Evolutionary conservation across 2,797 vertebrate genomes (phyloP).

Genomic region (Spondyliosoma cantharus): DNA sequence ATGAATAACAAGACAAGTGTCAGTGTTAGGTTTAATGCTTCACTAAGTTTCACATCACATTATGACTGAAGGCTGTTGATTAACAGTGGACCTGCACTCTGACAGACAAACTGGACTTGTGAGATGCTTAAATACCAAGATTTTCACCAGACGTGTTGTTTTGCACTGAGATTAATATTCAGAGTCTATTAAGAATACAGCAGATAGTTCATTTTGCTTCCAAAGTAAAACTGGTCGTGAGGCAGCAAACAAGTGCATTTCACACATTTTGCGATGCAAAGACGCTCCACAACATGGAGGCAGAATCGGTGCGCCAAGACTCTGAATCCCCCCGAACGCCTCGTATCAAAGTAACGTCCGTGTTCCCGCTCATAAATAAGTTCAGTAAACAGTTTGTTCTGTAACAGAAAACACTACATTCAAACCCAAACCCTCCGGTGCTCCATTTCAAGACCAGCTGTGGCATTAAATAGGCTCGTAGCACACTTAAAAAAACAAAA

Average conservation of each 20-base stretch:
- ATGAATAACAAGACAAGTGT: constrained; percentile 61
- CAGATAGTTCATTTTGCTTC: constrained; percentile 55
- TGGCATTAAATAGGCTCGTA: constrained; percentile 63
- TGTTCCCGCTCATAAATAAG: constrained; percentile 61
- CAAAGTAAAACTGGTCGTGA: constrained; percentile 40
- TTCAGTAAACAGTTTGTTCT: constrained; percentile 73
- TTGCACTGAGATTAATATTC: constrained; percentile 47
- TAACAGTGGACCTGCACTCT: constrained; percentile 47
- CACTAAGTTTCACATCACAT: constrained; percentile 68
- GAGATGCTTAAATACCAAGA: constrained; percentile 43
- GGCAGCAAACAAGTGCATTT: constrained; percentile 52
- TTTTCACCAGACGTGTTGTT: constrained; percentile 39
- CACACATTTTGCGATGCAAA: constrained; percentile 42
- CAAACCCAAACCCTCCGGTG: constrained; percentile 37
- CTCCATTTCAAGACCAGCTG: constrained; percentile 60
- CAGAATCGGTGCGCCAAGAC: constrained; percentile 38
- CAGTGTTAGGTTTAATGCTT: constrained; percentile 65
- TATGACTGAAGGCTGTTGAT: constrained; percentile 52
- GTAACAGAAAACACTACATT: constrained; percentile 69
- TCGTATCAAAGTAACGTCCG: constrained; percentile 41
- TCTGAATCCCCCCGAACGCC: constrained; percentile 3
- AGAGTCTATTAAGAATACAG: constrained; percentile 57
- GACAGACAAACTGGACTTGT: constrained; percentile 26
- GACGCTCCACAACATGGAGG: constrained; percentile 64
- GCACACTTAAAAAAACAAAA: constrained; percentile 10